Evolutionary conservation across 37 sponge, comb jelly and placozoan species (phyloP), one percentile per base, ranked within the genome.

Genomic region (Cladorhizidae sp.): DNA sequence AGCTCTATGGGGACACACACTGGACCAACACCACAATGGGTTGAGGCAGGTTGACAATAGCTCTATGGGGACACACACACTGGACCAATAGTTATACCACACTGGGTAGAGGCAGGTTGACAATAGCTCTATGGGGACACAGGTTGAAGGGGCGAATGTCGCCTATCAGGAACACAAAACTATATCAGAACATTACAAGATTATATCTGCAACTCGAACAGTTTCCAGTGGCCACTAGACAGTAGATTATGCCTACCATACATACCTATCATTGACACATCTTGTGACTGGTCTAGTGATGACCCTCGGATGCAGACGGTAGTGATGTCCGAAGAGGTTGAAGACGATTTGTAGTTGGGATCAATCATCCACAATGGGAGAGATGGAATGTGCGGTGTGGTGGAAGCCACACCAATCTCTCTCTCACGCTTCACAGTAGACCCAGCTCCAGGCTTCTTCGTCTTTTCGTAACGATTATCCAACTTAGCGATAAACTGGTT

Each of bases 331-430:
- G 76, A 25, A 17, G 39, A 23, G 18, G 69, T 25, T 0, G 70
- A 23, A 0, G 63, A 58, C 0, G 67, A 22, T 58, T 88, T 85
- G 64, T 85, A 88, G 75, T 38, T 72, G 35, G 85, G 86, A 29
- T 83, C 75, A 17, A 92, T 81, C 89, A 92, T 88, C 93, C 93
- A 92, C 21, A 72, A 26, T 26, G 93, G 89, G 22, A 92, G 89
- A 39, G 52, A 56, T 37, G 64, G 35, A 23, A 88, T 86, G 38
- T 88, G 93, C 32, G 63, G 59, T 32, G 88, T 84, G 52, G 82
- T 81, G 73, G 93, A 92, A 22, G 82, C 70, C 9, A 69, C 49
- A 20, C 93, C 89, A 25, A 64, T 69, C 2, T 85, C 82, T 26
- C 93, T 36, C 62, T 88, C 89, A 15, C 93, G 54, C 77, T 85